These are phyloP conservation scores for Fistularia tabacaria DNA, from an alignment of 2,797 vertebrate genomes.

Conservation along the genomic window DNA sequence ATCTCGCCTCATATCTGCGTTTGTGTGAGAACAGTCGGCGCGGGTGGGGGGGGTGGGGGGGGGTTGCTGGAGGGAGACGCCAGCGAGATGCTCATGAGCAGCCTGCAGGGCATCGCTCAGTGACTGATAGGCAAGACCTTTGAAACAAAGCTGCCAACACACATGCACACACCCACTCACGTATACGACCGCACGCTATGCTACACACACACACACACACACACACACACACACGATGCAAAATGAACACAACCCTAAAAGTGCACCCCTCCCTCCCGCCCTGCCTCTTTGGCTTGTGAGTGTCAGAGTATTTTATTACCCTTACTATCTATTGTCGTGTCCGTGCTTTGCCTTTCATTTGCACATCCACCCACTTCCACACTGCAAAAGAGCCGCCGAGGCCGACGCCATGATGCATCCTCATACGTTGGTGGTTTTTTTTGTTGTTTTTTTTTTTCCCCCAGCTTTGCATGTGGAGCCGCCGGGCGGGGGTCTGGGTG, in stretches of 20 bases:
- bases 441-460: neutral
- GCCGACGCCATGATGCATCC: constrained; percentile 5
- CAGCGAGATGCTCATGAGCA: constrained; percentile 21
- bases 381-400: constrained; percentile 29
- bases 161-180: constrained; percentile 14
- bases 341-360: constrained; percentile 22
- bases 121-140: constrained; percentile 63
- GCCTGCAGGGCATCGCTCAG: constrained; percentile 64
- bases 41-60: no score
- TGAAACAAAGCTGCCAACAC: constrained; percentile 44
- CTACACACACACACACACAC: constrained; percentile 3
- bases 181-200: neutral
- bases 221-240: constrained; percentile 8
- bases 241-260: constrained; percentile 20
- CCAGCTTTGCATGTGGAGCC: neutral
- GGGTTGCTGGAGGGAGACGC: no score
- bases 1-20: no score
- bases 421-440: no score
- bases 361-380: constrained; percentile 42
- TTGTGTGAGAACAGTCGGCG: no score
- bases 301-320: no score
- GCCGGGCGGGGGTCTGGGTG: constrained; percentile 2
- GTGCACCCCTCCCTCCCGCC: constrained; percentile 7
- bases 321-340: no score
- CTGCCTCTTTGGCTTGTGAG: constrained; percentile 10